phyloP scores from a whole-genome alignment of 2,888 invertebrate species.

The Geotrupes spiniger region DNA sequence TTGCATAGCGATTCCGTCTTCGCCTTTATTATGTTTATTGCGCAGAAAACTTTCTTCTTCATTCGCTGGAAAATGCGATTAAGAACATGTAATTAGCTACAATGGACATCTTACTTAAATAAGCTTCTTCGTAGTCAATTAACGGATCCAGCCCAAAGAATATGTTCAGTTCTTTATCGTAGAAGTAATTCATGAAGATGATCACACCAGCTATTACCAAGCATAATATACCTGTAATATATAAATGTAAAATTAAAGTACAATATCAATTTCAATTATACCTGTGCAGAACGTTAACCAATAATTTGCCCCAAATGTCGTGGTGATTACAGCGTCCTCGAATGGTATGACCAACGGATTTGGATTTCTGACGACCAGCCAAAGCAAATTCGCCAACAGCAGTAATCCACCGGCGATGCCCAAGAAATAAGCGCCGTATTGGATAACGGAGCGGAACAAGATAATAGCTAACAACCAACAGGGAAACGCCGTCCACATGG shows the following conservation, averaged over 20 bases:
- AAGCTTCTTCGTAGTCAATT: constrained; percentile 52
- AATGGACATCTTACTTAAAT: constrained; percentile 45
- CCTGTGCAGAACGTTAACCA: constrained; percentile 54
- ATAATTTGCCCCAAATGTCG: constrained; percentile 53
- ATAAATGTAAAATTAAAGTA: no score
- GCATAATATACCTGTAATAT: constrained; percentile 51
- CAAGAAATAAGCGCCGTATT: constrained; percentile 54
- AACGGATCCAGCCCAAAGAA: constrained; percentile 56
- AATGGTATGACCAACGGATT: constrained; percentile 55
- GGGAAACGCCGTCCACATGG: constrained; percentile 58
- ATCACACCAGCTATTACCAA: constrained; percentile 48
- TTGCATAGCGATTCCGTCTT: no score
- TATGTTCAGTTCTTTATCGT: constrained; percentile 48
- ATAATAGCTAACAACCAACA: constrained; percentile 57
- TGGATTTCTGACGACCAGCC: constrained; percentile 53
- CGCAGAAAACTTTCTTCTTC: no score
- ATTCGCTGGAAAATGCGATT: no score
- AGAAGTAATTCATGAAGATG: constrained; percentile 49
- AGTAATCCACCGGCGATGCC: constrained; percentile 53
- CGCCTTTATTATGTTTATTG: no score
- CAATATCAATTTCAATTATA: no score
- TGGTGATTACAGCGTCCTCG: constrained; percentile 47
- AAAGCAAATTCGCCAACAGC: constrained; percentile 54
- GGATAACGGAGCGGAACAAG: constrained; percentile 53
- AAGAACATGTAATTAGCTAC: no score